Evolutionary conservation across 2,797 vertebrate species (phyloP), one percentile per base, ranked within the genome.

Genomic region (Lateolabrax maculatus): DNA sequence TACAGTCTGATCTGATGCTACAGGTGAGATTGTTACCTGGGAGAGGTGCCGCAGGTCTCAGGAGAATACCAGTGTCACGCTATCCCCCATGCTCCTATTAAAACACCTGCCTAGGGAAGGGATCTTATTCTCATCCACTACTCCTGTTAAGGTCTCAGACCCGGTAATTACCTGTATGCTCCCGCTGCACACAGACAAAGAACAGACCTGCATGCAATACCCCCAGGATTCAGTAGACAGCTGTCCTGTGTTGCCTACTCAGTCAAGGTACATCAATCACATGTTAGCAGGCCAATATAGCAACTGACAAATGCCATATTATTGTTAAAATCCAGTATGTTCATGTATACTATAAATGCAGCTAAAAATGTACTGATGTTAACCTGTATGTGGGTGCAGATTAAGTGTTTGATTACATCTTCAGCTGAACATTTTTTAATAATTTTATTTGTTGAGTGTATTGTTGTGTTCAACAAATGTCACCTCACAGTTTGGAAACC

Each of bases 61-160:
- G 39, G 89, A 88, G 94, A 87, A 43, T 77, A 75, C 62, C 71
- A 21, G 51, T 90, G 78, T 90, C 95, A 95, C 92, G 93, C 94
- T 88, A 95, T 92, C 85, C 94, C 94, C 94, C 41, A 41, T 80
- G 41, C 93, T 85, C 92, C 89, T 85, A 92, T 95, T 95, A 94
- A 87, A 94, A 84, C 89, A 90, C 82, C 81, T 81, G 87, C 84
- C 83, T 70, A 69, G 84, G 88, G 92, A 93, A 57, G 27, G 43
- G 60, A 76, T 91, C 86, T 88, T 83, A 82, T 87, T 86, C 87
- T 77, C 79, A 86, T 73, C 78, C 77, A 66, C 82, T 81, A 34
- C 80, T 85, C 56, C 75, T 69, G 86, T 73, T 85, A 62, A 90
- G 86, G 87, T 88, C 86, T 86, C 70, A 68, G 77, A 53, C 78